Evolutionary conservation across 2,888 invertebrate genomes (phyloP).

Genomic region (Stenotaenia linearis): DNA sequence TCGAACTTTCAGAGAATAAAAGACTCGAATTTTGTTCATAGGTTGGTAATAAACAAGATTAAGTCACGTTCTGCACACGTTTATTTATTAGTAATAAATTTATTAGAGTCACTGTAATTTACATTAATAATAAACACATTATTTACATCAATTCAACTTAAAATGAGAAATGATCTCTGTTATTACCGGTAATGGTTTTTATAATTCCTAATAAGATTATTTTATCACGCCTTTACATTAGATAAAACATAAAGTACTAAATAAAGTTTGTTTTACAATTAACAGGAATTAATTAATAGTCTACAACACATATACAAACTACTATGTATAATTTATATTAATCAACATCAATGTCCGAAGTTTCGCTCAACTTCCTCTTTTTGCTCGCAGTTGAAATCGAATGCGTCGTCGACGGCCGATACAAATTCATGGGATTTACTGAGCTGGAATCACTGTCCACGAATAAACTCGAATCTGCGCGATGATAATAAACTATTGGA

Average conservation of each 20-base stretch:
- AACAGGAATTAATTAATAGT: not conserved
- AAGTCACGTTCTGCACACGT: not conserved
- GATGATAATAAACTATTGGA: not conserved
- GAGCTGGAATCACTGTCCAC: not conserved
- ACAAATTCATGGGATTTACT: not conserved
- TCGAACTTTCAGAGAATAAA: not conserved
- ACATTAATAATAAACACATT: not conserved
- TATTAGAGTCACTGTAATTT: not conserved
- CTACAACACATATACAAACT: not conserved
- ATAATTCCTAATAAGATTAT: too few species aligned
- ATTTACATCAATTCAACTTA: not conserved
- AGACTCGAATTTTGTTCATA: not conserved
- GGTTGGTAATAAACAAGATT: not conserved
- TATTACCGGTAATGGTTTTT: too few species aligned
- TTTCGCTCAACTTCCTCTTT: not conserved
- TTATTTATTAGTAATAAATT: not conserved
- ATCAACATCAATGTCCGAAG: slow-evolving; percentile 24
- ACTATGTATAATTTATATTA: not conserved
- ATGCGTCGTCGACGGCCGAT: not conserved
- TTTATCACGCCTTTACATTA: too few species aligned
- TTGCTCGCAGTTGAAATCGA: not conserved
- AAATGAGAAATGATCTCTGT: too few species aligned
- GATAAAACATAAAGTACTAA: too few species aligned
- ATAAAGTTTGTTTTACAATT: not conserved
- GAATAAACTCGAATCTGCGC: not conserved